Base-by-base conservation (phyloP, 2,113 vertebrate genomes). In the Lepus europaeus region DNA sequence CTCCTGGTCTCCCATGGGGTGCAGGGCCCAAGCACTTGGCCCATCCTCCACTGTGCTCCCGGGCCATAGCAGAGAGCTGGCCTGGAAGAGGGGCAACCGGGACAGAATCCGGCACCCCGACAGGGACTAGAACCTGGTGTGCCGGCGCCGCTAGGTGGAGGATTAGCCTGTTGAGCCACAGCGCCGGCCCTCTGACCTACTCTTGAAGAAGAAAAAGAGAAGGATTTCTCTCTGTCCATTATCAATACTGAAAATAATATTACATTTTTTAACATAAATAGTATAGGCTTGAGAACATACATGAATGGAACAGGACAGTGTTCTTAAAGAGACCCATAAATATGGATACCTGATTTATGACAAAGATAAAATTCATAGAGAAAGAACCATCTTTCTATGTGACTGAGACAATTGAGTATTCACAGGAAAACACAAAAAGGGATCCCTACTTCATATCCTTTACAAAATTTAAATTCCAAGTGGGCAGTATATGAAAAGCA, bases 321-420 rank as follows among this genome's bases (percentile, higher is more conserved):
- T 80, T 64, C 49, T 59, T 79, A 36, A 87, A 76, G 70, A 72
- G 56, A 59, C 3, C 19, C 39, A 25, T 33, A 83, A 31, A 49
- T 66, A 72, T 29, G 17, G 19, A 72, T n/a, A 22, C 36, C 69
- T 94, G 85, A 78, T 72, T 89, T 82, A 74, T 69, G 36, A 87
- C 17, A 85, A 72, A 88, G 33, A 59, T 66, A 90, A 79, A 90
- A 84, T 10, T 64, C 39, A 61, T 81, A 25, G 17, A 39, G 17
- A 72, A 72, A 86, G 51, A 33, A 81, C 4, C 23, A 23, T 53
- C 31, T 92, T 78, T 72, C 39, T 13, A 29, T 61, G 22, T 70
- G 56, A 7, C 25, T 61, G 6, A 16, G 27, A 80, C 22, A 84
- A 84, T 9, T 17, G 20, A 81, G 29, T 1, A 89, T 45, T 36